phyloP scores from a whole-genome alignment of 2,888 invertebrate species.

The Toxonevra muliebris region DNA sequence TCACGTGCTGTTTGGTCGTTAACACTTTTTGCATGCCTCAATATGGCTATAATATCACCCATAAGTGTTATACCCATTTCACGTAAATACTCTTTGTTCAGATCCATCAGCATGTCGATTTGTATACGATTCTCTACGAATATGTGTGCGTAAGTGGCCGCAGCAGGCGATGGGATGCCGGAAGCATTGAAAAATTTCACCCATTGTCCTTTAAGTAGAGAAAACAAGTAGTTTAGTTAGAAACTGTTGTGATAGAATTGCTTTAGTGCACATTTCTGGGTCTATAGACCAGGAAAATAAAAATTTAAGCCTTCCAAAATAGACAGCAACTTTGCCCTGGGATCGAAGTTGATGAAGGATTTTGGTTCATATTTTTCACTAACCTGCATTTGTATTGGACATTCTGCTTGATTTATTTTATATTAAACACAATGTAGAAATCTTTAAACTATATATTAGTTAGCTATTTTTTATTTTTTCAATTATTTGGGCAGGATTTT shows the following conservation, averaged over 20 bases:
- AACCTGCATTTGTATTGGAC: background rate
- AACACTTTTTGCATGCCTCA: constrained; percentile 71
- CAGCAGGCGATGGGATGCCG: constrained; percentile 78
- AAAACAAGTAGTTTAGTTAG: background rate
- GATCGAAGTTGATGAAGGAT: too few species aligned
- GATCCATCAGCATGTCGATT: constrained; percentile 84
- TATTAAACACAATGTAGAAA: too few species aligned
- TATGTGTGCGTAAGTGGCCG: constrained; percentile 84
- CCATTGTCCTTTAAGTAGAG: constrained; percentile 68
- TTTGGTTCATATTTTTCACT: background rate
- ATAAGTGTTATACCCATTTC: constrained; percentile 88
- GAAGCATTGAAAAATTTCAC: constrained; percentile 86
- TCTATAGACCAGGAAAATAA: too few species aligned
- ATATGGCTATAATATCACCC: constrained; percentile 77
- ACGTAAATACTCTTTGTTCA: constrained; percentile 85
- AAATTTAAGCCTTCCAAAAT: too few species aligned
- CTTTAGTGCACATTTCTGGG: too few species aligned
- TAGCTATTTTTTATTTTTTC: too few species aligned
- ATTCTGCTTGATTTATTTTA: background rate
- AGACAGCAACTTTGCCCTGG: too few species aligned
- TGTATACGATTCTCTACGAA: constrained; percentile 89
- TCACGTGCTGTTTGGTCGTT: constrained; percentile 70
- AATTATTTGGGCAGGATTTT: too few species aligned
- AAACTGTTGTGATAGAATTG: too few species aligned
- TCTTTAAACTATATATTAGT: too few species aligned